A percentile compares a stretch with the other conserved stretches of the same genome.
These are phyloP conservation scores for Cyprinodon variegatus DNA, from an alignment of 2,113 vertebrate species.

Conservation along the genomic window DNA sequence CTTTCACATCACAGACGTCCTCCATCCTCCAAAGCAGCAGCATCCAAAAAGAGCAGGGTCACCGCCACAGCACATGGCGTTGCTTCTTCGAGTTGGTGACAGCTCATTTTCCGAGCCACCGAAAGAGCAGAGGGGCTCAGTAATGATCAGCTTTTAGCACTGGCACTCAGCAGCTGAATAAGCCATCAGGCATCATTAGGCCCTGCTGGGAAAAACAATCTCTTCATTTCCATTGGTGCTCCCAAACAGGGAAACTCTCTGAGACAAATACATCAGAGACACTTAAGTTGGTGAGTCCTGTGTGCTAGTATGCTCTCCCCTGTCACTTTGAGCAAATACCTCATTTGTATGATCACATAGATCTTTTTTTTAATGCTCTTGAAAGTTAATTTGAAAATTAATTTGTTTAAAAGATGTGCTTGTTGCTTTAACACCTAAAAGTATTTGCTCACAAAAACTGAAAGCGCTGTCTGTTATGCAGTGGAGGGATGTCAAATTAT, in stretches of 20 bases:
- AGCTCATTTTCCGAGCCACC: constrained; percentile 80
- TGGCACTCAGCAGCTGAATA: constrained; percentile 70
- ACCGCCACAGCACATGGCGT: constrained; percentile 58
- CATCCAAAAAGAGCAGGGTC: constrained; percentile 59
- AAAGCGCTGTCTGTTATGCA: constrained; percentile 5
- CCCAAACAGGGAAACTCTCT: constrained; percentile 59
- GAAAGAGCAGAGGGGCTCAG: constrained; percentile 66
- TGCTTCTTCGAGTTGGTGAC: constrained; percentile 68
- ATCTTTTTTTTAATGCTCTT: constrained; percentile 16
- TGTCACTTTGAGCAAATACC: constrained; percentile 5
- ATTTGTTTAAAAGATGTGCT: constrained; percentile 14
- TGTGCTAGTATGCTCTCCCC: constrained; percentile 16
- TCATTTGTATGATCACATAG: not conserved
- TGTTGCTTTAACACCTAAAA: not conserved
- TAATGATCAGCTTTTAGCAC: constrained; percentile 84
- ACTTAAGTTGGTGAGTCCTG: constrained; percentile 29
- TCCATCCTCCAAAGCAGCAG: constrained; percentile 51
- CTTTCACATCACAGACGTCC: constrained; percentile 25
- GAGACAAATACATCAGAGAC: constrained; percentile 44
- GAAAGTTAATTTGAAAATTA: too few species aligned
- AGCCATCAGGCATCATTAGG: constrained; percentile 82
- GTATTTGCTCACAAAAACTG: not conserved
- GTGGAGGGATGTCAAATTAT: constrained; percentile 8
- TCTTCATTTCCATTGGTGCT: constrained; percentile 50
- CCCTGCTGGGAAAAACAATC: constrained; percentile 65